phyloP scores from a whole-genome alignment of 2,888 invertebrate genomes.

The Cerceris ruficornis region DNA sequence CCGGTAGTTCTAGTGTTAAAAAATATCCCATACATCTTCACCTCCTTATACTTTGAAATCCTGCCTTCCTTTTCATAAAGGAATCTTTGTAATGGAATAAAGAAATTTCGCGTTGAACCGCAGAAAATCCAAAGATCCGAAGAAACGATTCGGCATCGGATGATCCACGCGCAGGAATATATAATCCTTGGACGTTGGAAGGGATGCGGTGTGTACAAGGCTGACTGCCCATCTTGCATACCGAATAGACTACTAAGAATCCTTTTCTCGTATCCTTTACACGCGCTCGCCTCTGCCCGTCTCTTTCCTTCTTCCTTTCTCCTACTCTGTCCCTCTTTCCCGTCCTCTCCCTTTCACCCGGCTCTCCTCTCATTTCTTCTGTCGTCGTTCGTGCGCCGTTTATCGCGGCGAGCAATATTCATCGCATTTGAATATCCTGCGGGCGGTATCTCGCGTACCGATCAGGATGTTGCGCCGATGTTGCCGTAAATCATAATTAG shows the following conservation, averaged over 20 bases:
- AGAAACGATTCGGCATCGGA: constrained; percentile 32
- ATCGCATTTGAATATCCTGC: constrained; percentile 78
- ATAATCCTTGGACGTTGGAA: constrained; percentile 52
- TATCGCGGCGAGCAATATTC: constrained; percentile 76
- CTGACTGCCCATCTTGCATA: constrained; percentile 70
- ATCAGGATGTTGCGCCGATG: constrained; percentile 78
- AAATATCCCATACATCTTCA: no score
- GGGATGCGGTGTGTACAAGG: constrained; percentile 64
- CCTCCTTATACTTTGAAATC: no score
- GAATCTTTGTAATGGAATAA: neutral
- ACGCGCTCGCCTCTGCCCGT: constrained; percentile 48
- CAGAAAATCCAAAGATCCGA: neutral
- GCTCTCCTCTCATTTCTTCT: constrained; percentile 47
- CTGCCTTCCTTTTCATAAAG: no score
- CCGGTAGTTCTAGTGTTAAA: no score
- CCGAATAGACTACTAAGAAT: constrained; percentile 72
- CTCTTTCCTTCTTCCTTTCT: constrained; percentile 27
- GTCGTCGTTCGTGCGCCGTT: constrained; percentile 70
- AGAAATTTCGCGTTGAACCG: neutral
- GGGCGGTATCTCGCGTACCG: constrained; percentile 76
- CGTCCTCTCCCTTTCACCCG: constrained; percentile 43
- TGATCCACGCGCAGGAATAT: constrained; percentile 58
- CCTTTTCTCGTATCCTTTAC: constrained; percentile 67
- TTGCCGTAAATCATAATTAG: constrained; percentile 80
- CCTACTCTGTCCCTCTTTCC: constrained; percentile 35